phyloP scores from a whole-genome alignment of 2,888 invertebrate species.

The Iphiclides podalirius region DNA sequence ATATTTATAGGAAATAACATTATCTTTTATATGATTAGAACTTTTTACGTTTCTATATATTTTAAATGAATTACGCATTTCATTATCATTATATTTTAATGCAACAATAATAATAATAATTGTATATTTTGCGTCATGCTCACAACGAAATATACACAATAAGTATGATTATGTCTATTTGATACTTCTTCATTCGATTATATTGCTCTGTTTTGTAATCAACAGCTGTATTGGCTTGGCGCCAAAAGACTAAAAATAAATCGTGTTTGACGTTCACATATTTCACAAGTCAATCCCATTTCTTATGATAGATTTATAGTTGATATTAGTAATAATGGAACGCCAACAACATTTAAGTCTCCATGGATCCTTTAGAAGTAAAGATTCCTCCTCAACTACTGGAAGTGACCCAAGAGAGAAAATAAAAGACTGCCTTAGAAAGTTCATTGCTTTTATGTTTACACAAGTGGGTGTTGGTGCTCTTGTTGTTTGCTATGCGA shows the following conservation, averaged over 20 bases:
- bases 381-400: conserved; percentile 83
- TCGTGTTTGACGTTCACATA: conserved; percentile 7
- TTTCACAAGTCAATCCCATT: conserved; percentile 5
- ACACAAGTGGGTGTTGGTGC: conserved; percentile 95
- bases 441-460: conserved; percentile 94
- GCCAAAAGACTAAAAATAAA: conserved; percentile 21
- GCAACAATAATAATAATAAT: no score
- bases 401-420: conserved; percentile 86
- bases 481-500: conserved; percentile 91
- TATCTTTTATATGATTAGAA: no score
- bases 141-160: no score
- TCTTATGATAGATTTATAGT: conserved; percentile 19
- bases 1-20: no score
- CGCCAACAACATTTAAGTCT: conserved; percentile 61
- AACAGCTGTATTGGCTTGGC: conserved; percentile 18
- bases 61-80: no score
- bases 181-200: not conserved
- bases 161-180: no score
- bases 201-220: conserved; percentile 18
- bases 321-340: conserved; percentile 47
- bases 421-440: conserved; percentile 91
- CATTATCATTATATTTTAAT: no score
- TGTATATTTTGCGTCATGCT: no score
- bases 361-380: conserved; percentile 82
- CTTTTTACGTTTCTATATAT: no score